A percentile compares a stretch with the other conserved stretches of the same genome.
These are phyloP conservation scores for Lycia hirtaria DNA, from an alignment of 2,888 invertebrate genomes.

Conservation along the genomic window DNA sequence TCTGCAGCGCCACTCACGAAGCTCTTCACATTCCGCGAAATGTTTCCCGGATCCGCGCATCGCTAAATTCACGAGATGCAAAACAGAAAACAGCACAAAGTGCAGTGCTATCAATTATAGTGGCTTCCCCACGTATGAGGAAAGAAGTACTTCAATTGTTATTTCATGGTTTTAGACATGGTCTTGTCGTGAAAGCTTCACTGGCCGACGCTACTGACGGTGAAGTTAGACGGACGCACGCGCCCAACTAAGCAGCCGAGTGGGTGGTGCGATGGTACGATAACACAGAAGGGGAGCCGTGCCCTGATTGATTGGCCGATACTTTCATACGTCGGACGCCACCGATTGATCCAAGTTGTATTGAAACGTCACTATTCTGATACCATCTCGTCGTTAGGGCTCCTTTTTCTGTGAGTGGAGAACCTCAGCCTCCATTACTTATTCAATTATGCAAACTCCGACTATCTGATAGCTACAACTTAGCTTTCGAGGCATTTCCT, in stretches of 20 bases:
- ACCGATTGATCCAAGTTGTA: constrained; percentile 75
- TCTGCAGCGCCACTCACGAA: constrained; percentile 62
- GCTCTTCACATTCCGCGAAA: constrained; percentile 58
- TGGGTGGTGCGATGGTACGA: constrained; percentile 57
- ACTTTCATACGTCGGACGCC: constrained; percentile 55
- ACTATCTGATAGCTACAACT: constrained; percentile 69
- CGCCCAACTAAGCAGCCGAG: constrained; percentile 48
- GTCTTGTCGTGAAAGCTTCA: constrained; percentile 24
- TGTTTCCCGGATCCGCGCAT: constrained; percentile 45
- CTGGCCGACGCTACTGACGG: constrained; percentile 1
- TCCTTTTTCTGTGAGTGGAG: constrained; percentile 61
- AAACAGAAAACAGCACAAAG: constrained; percentile 19
- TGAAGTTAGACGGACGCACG: constrained; percentile 42
- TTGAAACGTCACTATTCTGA: constrained; percentile 81
- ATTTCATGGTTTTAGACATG: background rate
- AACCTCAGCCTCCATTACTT: constrained; percentile 65
- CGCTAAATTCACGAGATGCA: constrained; percentile 41
- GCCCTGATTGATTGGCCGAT: constrained; percentile 62
- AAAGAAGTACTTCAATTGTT: constrained; percentile 7
- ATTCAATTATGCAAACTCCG: constrained; percentile 78
- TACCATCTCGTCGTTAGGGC: constrained; percentile 79
- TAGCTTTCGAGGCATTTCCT: constrained; percentile 61
- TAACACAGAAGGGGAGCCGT: constrained; percentile 48
- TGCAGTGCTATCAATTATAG: constrained; percentile 16
- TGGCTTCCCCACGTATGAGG: background rate